Evolutionary conservation across 2,888 invertebrate genomes (phyloP).

Genomic region (Mamestra brassicae): DNA sequence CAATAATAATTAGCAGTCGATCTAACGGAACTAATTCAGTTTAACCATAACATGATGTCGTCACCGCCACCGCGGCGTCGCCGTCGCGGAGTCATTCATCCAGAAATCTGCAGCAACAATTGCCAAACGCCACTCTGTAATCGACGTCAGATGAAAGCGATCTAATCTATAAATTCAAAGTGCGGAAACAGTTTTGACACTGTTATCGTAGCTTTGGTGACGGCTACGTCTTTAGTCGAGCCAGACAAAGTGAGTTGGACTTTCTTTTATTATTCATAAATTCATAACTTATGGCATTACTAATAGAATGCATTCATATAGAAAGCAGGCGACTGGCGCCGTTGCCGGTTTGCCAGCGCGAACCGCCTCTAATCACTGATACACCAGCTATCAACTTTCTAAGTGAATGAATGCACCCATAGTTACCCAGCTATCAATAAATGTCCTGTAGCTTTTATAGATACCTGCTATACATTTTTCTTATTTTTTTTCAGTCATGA

Average conservation of each 20-base stretch:
- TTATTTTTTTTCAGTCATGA: constrained; percentile 76
- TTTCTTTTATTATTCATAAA: constrained; percentile 14
- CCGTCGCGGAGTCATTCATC: constrained; percentile 84
- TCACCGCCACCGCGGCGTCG: constrained; percentile 75
- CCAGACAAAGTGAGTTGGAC: constrained; percentile 59
- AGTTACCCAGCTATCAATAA: background rate
- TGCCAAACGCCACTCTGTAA: constrained; percentile 88
- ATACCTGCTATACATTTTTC: background rate
- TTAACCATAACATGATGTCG: constrained; percentile 86
- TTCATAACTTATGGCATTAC: background rate
- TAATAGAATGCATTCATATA: background rate
- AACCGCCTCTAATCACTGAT: too few relatives aligned
- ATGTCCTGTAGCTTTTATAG: background rate
- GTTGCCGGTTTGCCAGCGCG: too few relatives aligned
- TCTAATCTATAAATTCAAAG: constrained; percentile 88
- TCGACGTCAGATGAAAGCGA: constrained; percentile 86
- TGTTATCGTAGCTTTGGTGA: constrained; percentile 76
- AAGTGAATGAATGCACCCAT: background rate
- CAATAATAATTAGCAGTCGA: constrained; percentile 59
- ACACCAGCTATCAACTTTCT: background rate
- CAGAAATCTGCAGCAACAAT: constrained; percentile 89
- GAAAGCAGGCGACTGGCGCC: background rate
- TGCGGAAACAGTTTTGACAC: constrained; percentile 84
- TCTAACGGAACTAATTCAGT: constrained; percentile 85
- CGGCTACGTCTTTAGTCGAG: constrained; percentile 70